phyloP scores from a whole-genome alignment of 2,113 vertebrate genomes.

The Cyanistes caeruleus region DNA sequence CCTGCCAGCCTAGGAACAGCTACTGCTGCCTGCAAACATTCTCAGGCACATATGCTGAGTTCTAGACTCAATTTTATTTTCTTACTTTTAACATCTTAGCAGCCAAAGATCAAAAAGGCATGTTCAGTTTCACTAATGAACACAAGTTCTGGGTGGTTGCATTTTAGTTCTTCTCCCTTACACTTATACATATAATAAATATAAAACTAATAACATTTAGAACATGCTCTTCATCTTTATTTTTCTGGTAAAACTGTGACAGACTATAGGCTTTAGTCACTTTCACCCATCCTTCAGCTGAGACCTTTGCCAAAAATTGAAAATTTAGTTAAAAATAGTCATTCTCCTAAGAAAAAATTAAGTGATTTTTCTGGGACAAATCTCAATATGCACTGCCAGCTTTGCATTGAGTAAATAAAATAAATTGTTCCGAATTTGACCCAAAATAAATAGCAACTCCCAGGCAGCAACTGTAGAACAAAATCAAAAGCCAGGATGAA shows the following conservation, averaged over 20 bases:
- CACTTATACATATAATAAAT: not conserved
- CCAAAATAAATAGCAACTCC: not conserved
- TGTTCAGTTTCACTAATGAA: not conserved
- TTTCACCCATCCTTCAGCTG: not conserved
- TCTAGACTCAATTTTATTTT: not conserved
- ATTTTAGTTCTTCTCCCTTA: not conserved
- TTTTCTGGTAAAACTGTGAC: not conserved
- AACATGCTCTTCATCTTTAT: not conserved
- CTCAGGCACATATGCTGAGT: not conserved
- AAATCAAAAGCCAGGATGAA: not conserved
- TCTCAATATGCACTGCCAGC: accelerated
- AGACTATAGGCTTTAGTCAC: not conserved
- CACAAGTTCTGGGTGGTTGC: accelerated
- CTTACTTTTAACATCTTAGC: not conserved
- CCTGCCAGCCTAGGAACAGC: not conserved
- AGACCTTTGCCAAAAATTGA: not conserved
- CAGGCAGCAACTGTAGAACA: not conserved
- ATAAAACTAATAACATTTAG: not conserved
- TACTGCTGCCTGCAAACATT: not conserved
- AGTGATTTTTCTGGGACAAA: not conserved
- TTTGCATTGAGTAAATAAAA: not conserved
- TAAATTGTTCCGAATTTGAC: not conserved
- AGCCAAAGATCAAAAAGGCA: not conserved
- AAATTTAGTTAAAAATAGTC: not conserved
- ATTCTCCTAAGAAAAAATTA: not conserved